Conservation (phyloP, 2,113 vertebrate species). For the Alces alces region DNA sequence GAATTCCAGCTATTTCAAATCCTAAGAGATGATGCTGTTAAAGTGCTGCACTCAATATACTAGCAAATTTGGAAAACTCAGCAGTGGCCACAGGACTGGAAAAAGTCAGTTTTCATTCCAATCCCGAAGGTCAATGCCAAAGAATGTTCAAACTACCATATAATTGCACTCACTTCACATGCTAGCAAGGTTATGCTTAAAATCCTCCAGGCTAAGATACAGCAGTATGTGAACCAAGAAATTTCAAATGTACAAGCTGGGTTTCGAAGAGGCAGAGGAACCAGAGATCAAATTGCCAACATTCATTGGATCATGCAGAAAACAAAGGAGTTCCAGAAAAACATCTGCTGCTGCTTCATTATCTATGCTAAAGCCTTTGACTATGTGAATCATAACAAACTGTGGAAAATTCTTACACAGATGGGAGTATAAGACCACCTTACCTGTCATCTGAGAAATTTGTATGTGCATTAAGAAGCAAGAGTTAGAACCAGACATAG, state of each 20-base stretch:
- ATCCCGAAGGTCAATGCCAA: not conserved
- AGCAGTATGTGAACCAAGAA: not conserved
- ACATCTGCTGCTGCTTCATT: not conserved
- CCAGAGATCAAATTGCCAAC: not conserved
- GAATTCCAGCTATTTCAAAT: not conserved
- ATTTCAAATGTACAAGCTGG: not conserved
- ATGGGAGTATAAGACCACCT: not conserved
- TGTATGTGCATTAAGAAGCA: not conserved
- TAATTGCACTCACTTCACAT: not conserved
- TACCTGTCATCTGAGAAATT: not conserved
- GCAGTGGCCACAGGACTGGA: not conserved
- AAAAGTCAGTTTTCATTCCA: not conserved
- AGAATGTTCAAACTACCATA: not conserved
- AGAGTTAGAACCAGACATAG: not conserved
- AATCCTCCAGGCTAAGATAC: not conserved
- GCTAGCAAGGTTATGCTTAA: not conserved
- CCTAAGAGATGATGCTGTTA: not conserved
- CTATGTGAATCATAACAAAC: not conserved
- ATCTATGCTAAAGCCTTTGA: not conserved
- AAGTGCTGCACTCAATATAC: not conserved
- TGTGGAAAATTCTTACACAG: not conserved
- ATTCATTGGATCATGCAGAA: not conserved
- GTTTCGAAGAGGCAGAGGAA: not conserved
- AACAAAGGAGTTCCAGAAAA: not conserved
- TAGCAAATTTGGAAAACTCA: not conserved